Base-by-base conservation (phyloP, 2,113 vertebrate genomes). In the Dipodomys stephensi region DNA sequence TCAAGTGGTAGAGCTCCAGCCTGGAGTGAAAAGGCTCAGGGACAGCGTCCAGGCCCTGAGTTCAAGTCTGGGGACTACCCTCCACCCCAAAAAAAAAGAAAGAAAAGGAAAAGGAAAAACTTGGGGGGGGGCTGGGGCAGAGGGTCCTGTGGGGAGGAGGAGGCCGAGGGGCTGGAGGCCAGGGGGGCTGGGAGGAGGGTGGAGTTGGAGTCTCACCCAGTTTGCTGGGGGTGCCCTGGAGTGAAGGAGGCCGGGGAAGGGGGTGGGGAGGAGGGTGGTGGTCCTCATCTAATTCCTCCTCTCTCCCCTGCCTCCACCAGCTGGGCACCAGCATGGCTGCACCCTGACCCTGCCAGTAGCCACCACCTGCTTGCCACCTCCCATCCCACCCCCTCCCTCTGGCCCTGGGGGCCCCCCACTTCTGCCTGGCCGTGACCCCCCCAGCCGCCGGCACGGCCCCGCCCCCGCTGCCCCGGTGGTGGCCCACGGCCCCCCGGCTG, bases 401-500 rank as follows among this genome's bases (percentile, higher is more conserved):
- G 77, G 93, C 91, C 94, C 95, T 76, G 97, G 68, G 90, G 96
- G 93, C 93, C 87, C 88, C 94, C 91, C 20, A 6, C 91, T 97
- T 96, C 97, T 35, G 96, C 96, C 95, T 91, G 96, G 91, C 90
- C 67, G 96, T 80, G 94, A 64, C 92, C 78, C 87, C 71, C 90
- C 96, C 91, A 64, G 96, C 94, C 96, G 95, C 96, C 60, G 95
- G 96, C 95, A 96, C 94, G 97, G 96, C 96, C 94, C 96, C 96
- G 91, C 95, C 94, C 81, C 90, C 96, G 96, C 95, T 96, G 83
- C 96, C 96, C 94, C 94, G 96, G 96, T 97, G 97, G 97, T 97
- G 96, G 97, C 96, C 96, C 76, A 8, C 96, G 95, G 96, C 96
- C 96, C 96, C 96, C 94, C 95, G 88, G 95, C 73, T 91, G 77